These are phyloP conservation scores for Tokudaia tokunoshimensis DNA, from an alignment of 2,797 vertebrate genomes.

Conservation along the genomic window DNA sequence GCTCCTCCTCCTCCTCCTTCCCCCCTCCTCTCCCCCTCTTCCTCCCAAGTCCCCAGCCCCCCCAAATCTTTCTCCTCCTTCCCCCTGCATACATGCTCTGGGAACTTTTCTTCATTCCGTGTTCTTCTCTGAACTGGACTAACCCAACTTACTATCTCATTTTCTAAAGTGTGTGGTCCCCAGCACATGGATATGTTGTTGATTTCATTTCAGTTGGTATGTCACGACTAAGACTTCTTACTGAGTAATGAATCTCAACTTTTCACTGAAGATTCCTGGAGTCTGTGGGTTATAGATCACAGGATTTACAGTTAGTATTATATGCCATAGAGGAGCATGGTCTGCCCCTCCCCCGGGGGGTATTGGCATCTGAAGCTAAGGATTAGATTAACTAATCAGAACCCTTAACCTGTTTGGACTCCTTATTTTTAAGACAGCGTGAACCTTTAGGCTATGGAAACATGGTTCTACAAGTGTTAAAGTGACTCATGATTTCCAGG, in stretches of 20 bases:
- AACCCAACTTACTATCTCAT: not conserved
- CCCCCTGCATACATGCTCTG: not conserved
- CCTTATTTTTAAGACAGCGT: not conserved
- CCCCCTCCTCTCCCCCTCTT: too few relatives aligned
- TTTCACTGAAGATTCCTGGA: not conserved
- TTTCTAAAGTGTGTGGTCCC: conserved; percentile 4
- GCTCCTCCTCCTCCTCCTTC: not conserved
- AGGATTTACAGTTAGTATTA: not conserved
- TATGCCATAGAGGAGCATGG: not conserved
- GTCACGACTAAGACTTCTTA: not conserved
- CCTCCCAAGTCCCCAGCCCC: too few relatives aligned
- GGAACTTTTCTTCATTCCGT: not conserved
- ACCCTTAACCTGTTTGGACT: not conserved
- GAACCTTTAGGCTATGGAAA: not conserved
- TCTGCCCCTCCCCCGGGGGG: not conserved
- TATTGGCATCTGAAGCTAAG: not conserved
- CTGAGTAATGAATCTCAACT: not conserved
- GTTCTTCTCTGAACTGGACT: not conserved
- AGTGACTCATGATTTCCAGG: not conserved
- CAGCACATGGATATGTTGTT: not conserved
- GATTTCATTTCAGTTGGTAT: conserved; percentile 1
- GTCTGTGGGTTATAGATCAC: not conserved
- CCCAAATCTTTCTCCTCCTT: not conserved
- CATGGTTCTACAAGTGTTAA: not conserved
- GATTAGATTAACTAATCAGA: not conserved